Conservation (phyloP, 2,113 vertebrate species). For the Lamprotornis superbus region DNA sequence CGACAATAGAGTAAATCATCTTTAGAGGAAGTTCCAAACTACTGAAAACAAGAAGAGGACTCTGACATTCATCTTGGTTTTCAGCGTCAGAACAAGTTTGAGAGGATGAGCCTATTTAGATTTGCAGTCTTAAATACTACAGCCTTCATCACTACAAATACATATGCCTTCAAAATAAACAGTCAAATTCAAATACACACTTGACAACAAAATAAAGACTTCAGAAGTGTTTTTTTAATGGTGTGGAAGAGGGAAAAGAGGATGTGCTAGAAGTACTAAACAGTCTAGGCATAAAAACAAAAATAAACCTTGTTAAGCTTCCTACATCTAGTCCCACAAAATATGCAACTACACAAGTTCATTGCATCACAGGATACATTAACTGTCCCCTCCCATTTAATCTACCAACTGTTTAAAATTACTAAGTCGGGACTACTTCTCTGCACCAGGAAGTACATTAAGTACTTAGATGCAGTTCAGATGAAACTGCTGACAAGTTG, state of each 20-base stretch:
- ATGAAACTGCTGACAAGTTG: not conserved
- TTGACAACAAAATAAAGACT: not conserved
- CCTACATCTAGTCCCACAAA: not conserved
- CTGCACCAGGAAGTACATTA: not conserved
- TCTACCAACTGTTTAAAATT: not conserved
- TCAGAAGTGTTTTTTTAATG: not conserved
- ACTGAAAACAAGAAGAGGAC: not conserved
- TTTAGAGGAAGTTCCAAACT: not conserved
- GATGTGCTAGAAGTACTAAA: not conserved
- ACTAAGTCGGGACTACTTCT: not conserved
- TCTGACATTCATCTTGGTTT: not conserved
- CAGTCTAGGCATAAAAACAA: not conserved
- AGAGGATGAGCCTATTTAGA: not conserved
- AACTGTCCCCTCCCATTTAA: not conserved
- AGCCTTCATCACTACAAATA: not conserved
- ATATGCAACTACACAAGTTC: not conserved
- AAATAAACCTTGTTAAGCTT: not conserved
- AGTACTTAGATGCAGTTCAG: not conserved
- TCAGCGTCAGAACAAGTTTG: not conserved
- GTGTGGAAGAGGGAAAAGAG: not conserved
- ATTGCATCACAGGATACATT: not conserved
- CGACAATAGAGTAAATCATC: accelerated
- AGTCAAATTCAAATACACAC: not conserved
- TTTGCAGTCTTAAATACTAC: not conserved
- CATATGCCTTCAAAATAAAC: not conserved